These are phyloP conservation scores for Pseudolycoriella hygida DNA, from an alignment of 2,888 invertebrate species.

Conservation along the genomic window DNA sequence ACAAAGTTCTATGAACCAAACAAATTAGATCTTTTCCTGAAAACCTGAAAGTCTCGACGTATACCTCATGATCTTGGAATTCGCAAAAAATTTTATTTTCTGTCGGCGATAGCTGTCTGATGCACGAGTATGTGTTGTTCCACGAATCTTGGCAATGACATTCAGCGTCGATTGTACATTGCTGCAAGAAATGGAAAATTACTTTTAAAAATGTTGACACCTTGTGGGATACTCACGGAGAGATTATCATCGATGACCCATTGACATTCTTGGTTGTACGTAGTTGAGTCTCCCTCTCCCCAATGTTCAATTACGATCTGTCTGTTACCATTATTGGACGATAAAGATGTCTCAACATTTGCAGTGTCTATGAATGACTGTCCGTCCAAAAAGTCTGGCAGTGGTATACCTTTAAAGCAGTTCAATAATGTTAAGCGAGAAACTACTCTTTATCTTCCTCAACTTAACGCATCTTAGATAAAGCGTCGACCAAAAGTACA, in stretches of 20 bases:
- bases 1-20: slow-evolving; percentile 37
- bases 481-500: no score
- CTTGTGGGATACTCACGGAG: slow-evolving; percentile 29
- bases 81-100: slow-evolving; percentile 29
- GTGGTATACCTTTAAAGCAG: slow-evolving; percentile 25
- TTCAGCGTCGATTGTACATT: slow-evolving; percentile 43
- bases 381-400: slow-evolving; percentile 44
- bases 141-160: slow-evolving; percentile 74
- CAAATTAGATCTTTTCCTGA: slow-evolving; percentile 2
- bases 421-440: neutral
- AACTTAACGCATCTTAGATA: no score
- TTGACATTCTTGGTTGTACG: slow-evolving; percentile 44
- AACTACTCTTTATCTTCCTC: no score
- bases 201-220: slow-evolving; percentile 1
- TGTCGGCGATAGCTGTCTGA: slow-evolving; percentile 41
- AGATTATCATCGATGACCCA: slow-evolving; percentile 39
- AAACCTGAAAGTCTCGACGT: neutral
- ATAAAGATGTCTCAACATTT: neutral
- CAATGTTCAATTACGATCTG: slow-evolving; percentile 63
- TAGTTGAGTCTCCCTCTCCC: slow-evolving; percentile 48
- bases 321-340: slow-evolving; percentile 21
- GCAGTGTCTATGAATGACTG: slow-evolving; percentile 26
- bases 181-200: slow-evolving; percentile 29
- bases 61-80: slow-evolving; percentile 30
- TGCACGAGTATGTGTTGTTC: slow-evolving; percentile 70